phyloP scores from a whole-genome alignment of 2,888 invertebrate genomes.

The Drosophila percnosoma region DNA sequence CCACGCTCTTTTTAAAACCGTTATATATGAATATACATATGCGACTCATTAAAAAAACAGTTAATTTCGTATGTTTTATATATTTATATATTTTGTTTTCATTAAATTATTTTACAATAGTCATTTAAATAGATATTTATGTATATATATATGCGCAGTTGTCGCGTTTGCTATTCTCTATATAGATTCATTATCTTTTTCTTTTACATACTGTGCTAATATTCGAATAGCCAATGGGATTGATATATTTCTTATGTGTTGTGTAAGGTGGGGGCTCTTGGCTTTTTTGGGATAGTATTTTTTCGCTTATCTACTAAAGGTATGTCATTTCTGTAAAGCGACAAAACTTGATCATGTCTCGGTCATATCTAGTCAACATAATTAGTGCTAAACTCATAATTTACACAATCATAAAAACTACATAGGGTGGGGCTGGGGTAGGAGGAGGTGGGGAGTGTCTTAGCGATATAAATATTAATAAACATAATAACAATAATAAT shows the following conservation, averaged over 20 bases:
- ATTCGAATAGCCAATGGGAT: conserved; percentile 57
- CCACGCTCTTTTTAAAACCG: neutral
- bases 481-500: conserved; percentile 63
- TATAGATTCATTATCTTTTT: conserved; percentile 36
- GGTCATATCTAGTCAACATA: conserved; percentile 50
- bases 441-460: conserved; percentile 6
- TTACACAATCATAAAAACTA: conserved; percentile 50
- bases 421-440: neutral
- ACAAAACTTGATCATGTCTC: conserved; percentile 44
- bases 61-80: conserved; percentile 15
- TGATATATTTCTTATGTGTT: conserved; percentile 4
- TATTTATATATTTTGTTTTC: conserved; percentile 39
- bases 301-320: conserved; percentile 40
- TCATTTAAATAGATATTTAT: conserved; percentile 37
- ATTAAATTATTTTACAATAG: conserved; percentile 63
- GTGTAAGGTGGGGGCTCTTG: conserved; percentile 2
- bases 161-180: conserved; percentile 33
- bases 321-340: conserved; percentile 58
- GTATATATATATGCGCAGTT: conserved; percentile 20
- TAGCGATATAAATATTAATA: conserved; percentile 70
- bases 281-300: conserved; percentile 13
- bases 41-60: neutral
- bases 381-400: conserved; percentile 56
- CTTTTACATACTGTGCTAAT: conserved; percentile 40
- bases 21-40: neutral